A percentile compares a stretch with the other conserved stretches of the same genome.
Evolutionary conservation across 2,113 vertebrate genomes (phyloP).

Genomic region (Erythrocercus mccallii): DNA sequence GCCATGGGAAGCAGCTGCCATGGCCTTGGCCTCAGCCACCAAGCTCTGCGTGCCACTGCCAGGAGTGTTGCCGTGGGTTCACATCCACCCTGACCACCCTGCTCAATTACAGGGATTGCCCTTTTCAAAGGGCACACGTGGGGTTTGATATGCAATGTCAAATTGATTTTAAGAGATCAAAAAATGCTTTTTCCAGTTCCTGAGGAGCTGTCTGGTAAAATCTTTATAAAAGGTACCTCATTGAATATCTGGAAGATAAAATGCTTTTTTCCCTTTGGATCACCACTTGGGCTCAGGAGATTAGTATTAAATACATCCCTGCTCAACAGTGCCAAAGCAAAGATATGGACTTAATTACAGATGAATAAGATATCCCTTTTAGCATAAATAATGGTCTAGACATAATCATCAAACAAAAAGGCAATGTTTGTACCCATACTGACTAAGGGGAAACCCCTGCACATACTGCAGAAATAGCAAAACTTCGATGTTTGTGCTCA

Average conservation of each 20-base stretch:
- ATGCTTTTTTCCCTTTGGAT: background rate
- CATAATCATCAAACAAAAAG: background rate
- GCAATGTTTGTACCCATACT: background rate
- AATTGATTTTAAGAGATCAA: conserved; percentile 8
- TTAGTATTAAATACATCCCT: background rate
- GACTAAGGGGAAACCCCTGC: background rate
- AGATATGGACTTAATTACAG: background rate
- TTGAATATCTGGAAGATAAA: background rate
- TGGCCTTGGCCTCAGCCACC: background rate
- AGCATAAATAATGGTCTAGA: background rate
- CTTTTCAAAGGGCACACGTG: background rate
- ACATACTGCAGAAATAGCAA: background rate
- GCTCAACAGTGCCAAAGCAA: background rate
- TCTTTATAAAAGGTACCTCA: background rate
- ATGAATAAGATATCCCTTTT: background rate
- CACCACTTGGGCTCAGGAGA: background rate
- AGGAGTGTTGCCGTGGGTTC: accelerated
- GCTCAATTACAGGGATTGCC: background rate
- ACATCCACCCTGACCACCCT: background rate
- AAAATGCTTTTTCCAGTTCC: background rate
- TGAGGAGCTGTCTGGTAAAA: background rate
- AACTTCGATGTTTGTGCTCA: background rate
- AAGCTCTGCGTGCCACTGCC: accelerated
- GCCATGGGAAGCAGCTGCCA: background rate
- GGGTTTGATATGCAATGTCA: background rate